These are phyloP conservation scores for Subacronicta megacephala DNA, from an alignment of 2,888 invertebrate species.

Conservation along the genomic window DNA sequence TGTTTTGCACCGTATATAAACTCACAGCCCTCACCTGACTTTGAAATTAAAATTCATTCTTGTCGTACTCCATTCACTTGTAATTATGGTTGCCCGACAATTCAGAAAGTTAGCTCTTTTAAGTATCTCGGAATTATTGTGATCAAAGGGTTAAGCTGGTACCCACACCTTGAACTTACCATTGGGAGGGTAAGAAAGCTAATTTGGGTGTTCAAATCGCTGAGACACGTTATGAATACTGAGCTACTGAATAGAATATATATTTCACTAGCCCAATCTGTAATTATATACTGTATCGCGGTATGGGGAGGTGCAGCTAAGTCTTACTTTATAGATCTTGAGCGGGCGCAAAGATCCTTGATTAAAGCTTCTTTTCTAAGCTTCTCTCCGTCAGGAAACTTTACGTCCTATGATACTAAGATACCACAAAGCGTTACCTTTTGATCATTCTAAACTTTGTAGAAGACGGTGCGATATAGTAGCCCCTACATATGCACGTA, in stretches of 20 bases:
- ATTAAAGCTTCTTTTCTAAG: conserved; percentile 18
- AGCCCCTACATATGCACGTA: conserved; percentile 8
- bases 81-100: neutral
- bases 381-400: conserved; percentile 20
- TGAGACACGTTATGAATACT: conserved; percentile 8
- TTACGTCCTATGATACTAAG: conserved; percentile 8
- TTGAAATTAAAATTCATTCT: conserved; percentile 4
- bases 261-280: conserved; percentile 17
- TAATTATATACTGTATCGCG: conserved; percentile 13
- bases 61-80: neutral
- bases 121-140: conserved; percentile 10
- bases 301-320: conserved; percentile 16
- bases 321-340: conserved; percentile 6
- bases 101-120: conserved; percentile 4
- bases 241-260: conserved; percentile 11
- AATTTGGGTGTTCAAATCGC: conserved; percentile 18
- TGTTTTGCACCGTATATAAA: no score
- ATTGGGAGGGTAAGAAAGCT: conserved; percentile 12
- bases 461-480: conserved; percentile 13
- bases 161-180: conserved; percentile 12
- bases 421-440: conserved; percentile 4
- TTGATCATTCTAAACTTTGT: conserved; percentile 1
- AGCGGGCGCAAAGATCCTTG: conserved; percentile 5
- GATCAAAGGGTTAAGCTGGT: conserved; percentile 7
- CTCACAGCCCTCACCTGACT: no score